phyloP scores from a whole-genome alignment of 2,113 vertebrate genomes.

The Phocoena sinus region DNA sequence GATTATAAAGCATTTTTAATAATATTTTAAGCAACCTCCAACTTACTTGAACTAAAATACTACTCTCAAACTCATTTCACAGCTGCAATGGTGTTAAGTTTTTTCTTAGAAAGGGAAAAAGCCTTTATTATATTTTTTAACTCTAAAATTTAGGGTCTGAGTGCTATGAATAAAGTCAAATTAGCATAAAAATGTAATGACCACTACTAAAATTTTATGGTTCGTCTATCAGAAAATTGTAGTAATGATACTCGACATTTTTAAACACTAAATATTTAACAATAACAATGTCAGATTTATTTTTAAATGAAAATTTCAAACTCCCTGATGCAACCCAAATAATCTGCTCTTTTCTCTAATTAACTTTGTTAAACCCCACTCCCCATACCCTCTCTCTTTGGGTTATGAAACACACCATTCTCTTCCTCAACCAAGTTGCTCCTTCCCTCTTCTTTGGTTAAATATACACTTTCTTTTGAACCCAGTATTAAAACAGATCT shows the following conservation, averaged over 20 bases:
- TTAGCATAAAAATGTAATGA: background rate
- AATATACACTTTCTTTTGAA: constrained; percentile 11
- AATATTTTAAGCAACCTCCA: background rate
- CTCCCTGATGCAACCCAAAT: background rate
- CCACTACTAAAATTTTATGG: background rate
- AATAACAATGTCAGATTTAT: background rate
- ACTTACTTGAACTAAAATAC: background rate
- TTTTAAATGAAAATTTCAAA: constrained; percentile 21
- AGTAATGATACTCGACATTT: background rate
- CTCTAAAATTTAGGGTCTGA: background rate
- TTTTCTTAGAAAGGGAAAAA: constrained; percentile 13
- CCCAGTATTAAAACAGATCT: background rate
- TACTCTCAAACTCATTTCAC: constrained; percentile 17
- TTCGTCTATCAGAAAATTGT: background rate
- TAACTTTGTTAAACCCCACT: background rate
- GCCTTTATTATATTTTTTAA: background rate
- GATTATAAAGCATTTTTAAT: constrained; percentile 10
- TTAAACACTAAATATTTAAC: background rate
- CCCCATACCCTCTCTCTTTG: background rate
- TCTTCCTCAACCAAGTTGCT: constrained; percentile 13
- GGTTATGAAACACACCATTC: background rate
- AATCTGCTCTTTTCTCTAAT: background rate
- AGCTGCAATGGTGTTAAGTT: background rate
- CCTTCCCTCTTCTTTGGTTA: constrained; percentile 11
- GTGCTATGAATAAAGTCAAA: background rate